Conservation (phyloP, 1,140 invertebrate species). For the Eriosoma lanigerum region DNA sequence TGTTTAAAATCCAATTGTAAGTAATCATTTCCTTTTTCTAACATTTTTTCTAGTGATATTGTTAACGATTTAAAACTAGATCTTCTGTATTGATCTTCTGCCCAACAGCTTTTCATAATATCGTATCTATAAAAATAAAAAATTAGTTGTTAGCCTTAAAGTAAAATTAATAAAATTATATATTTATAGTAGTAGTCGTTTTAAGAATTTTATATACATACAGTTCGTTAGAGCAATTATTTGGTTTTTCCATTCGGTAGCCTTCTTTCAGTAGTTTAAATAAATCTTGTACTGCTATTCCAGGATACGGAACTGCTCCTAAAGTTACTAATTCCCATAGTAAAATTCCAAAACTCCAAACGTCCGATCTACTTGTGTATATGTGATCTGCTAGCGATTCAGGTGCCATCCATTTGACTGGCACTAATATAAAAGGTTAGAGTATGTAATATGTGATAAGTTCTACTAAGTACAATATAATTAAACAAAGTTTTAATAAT, state of each 20-base stretch:
- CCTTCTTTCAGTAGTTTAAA: slow-evolving; percentile 75
- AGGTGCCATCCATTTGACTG: slow-evolving; percentile 88
- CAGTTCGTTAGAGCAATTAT: slow-evolving; percentile 79
- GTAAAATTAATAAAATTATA: too few relatives aligned
- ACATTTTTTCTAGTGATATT: slow-evolving; percentile 67
- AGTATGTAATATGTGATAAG: background rate
- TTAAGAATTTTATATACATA: slow-evolving; percentile 60
- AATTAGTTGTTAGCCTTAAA: background rate
- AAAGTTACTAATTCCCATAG: slow-evolving; percentile 98
- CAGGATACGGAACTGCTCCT: slow-evolving; percentile 94
- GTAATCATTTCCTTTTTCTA: slow-evolving; percentile 73
- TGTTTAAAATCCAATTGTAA: slow-evolving; percentile 63
- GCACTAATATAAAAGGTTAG: slow-evolving; percentile 65
- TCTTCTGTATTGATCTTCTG: slow-evolving; percentile 69
- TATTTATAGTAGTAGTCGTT: too few relatives aligned
- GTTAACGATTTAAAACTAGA: slow-evolving; percentile 75
- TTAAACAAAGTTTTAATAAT: too few relatives aligned
- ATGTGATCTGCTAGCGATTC: slow-evolving; percentile 95
- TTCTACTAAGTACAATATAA: background rate
- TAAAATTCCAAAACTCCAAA: slow-evolving; percentile 96
- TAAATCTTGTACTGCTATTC: slow-evolving; percentile 74
- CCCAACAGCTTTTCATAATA: slow-evolving; percentile 81
- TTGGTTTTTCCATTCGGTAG: slow-evolving; percentile 79
- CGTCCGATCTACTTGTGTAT: slow-evolving; percentile 88
- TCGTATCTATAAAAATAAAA: slow-evolving; percentile 55